Base-by-base conservation (phyloP, 2,113 vertebrate species). In the Callaeas wilsoni region DNA sequence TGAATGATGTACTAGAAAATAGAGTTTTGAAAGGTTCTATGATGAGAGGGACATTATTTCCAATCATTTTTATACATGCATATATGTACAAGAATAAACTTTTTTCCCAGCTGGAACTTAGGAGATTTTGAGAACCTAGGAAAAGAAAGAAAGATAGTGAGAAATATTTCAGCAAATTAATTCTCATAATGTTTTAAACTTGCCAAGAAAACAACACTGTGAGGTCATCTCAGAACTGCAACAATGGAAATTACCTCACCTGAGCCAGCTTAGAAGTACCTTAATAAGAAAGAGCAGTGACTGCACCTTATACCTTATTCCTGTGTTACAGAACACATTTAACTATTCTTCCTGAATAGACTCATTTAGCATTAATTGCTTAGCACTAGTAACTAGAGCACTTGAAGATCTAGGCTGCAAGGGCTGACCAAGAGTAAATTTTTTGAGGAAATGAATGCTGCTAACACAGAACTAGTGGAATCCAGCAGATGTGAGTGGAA, bases 361-460 rank as follows among this genome's bases (percentile, higher is more conserved):
- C 13, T 88, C 0, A 0, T 75, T 84, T 70, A 44, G 17, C 44
- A 49, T 35, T 41, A 60, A 44, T 69, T 78, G 29, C 35, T 64
- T 64, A 37, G 26, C 29, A 23, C 29, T 50, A 19, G 35, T 16
- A 75, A 35, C 1, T 64, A 33, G 64, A 74, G 13, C 25, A 35
- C 8, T 33, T 32, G 23, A 64, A 82, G 7, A 11, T 49, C 39
- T 42, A 59, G 33, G 30, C 22, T 6, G 1, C 22, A 59, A 73
- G 16, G 46, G 21, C 13, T 63, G 42, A 33, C 10, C 0, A 0
- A 53, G 32, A 27, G 26, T n/a, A 74, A 69, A 8, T 5, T 23
- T 83, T 82, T 41, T 79, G 50, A 56, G 32, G 22, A n/a, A 79
- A 67, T 7, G 47, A 21, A 16, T 41, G 23, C 22, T 52, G 30